Evolutionary conservation across 2,888 invertebrate genomes (phyloP), one percentile per base, ranked within the genome.

Genomic region (Linyphia triangularis): DNA sequence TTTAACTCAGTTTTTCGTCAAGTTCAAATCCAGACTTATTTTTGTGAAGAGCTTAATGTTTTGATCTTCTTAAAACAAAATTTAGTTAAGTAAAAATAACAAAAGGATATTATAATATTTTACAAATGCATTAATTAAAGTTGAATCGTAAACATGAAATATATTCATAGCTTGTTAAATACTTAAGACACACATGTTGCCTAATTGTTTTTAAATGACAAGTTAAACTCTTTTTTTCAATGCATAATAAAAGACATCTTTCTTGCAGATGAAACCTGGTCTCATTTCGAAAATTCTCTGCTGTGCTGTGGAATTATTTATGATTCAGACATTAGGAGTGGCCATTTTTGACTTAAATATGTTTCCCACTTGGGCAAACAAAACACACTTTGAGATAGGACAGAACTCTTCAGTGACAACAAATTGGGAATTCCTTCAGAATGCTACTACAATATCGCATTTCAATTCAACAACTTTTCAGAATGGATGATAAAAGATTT

Each of bases 241-340:
- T n/a, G 1, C 63, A 61, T 22, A 22, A n/a, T n/a, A n/a, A n/a
- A n/a, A n/a, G 2, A 19, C n/a, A 19, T 40, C 30, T 83, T 77
- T 69, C 89, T 92, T 92, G 26, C 93, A 95, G 95, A 95, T 95
- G 0, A 93, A 96, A 88, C 96, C 96, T 75, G 97, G 97, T 10
- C 95, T 96, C 88, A 95, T 96, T 0, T 96, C 97, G 22, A 96
- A 96, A 90, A 92, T 93, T 84, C 95, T 96, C 72, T 96, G 96
- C 0, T 94, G 97, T 0, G 91, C 95, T 1, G 93, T 96, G 5
- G 94, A 97, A 9, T 95, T 96, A 92, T 93, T 95, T 0, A 94
- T 96, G 22, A 96, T 96, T 92, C 95, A 96, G 65, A 95, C 96
- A 0, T 95, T 96, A 94, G 97, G 96, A 0, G 93, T 93, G 61